These are phyloP conservation scores for Panagrolaimus sp. DNA, from an alignment of 1,140 invertebrate genomes.

Conservation along the genomic window DNA sequence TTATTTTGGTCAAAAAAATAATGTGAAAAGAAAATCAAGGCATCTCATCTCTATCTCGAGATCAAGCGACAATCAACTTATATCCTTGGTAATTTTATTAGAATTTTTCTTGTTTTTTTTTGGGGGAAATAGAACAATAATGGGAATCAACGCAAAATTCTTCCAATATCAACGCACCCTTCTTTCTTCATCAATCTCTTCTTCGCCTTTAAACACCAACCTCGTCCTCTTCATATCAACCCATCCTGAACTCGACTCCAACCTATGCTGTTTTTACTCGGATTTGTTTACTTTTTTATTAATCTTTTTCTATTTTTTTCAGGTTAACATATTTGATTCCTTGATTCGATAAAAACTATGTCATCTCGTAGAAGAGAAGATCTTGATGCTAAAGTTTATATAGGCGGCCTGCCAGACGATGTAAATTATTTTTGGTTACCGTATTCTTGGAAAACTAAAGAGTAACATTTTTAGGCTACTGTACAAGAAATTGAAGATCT, in stretches of 20 bases:
- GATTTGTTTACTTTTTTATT: not conserved
- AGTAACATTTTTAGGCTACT: constrained; percentile 7
- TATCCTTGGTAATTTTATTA: not conserved
- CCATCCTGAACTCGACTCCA: too few relatives aligned
- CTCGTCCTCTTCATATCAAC: too few relatives aligned
- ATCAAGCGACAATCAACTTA: too few relatives aligned
- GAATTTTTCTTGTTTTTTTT: not conserved
- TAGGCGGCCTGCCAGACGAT: constrained; percentile 72
- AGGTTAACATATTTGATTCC: not conserved
- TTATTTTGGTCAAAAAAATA: not conserved
- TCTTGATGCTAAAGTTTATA: constrained; percentile 83
- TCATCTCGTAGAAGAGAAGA: not conserved
- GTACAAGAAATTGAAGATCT: constrained; percentile 70
- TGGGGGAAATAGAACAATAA: not conserved
- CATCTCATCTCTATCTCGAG: too few relatives aligned
- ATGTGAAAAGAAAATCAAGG: not conserved
- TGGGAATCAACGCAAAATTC: not conserved
- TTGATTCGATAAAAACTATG: not conserved
- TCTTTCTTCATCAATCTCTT: too few relatives aligned
- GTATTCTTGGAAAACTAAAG: too few relatives aligned
- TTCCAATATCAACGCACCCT: too few relatives aligned
- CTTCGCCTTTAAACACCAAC: too few relatives aligned
- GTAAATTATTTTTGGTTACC: not conserved
- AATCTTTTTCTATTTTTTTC: not conserved
- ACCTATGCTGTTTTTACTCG: too few relatives aligned